Base-by-base conservation (phyloP, 2,113 vertebrate species). In the Pungitius pungitius region DNA sequence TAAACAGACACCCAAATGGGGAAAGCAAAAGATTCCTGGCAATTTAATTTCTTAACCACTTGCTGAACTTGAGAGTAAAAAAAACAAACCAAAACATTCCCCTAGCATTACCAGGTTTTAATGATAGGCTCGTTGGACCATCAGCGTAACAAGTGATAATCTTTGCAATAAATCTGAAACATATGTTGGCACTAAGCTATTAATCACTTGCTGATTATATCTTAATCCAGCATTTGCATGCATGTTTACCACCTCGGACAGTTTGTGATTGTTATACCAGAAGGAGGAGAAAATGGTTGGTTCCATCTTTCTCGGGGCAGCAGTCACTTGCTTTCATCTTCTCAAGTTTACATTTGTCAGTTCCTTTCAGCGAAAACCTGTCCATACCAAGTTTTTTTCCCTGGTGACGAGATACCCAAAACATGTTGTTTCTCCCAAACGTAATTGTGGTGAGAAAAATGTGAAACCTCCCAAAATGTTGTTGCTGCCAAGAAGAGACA, bases 101-200 rank as follows among this genome's bases (percentile, higher is more conserved):
- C 18, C n/a, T 18, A 8, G 20, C 45, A 8, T n/a, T n/a, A 40
- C 72, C 42, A 2, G 33, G 35, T 72, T 49, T 43, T 79, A 59
- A 71, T 75, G 52, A 78, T 42, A 30, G 22, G 62, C 66, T 47
- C 68, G 47, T 39, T 13, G 51, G 59, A 75, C 82, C 73, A 42
- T 78, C 49, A 75, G 47, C 26, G 55, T 70, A 65, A 27, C 61
- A 24, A 70, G 26, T 51, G 18, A 57, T 20, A 4, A 26, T 62
- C 39, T 51, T 57, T 62, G 14, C 47, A 66, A 66, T 43, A 33
- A 74, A 69, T 73, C 51, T 45, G 15, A 43, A 57, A 45, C 59
- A 57, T 24, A 67, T 51, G 10, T 15, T 42, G 4, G 14, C 40
- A 14, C 42, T 17, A 55, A 73, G 10, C 47, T 47, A 17, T 72